These are phyloP conservation scores for Brevimyrus niger DNA, from an alignment of 2,113 vertebrate species.

Conservation along the genomic window DNA sequence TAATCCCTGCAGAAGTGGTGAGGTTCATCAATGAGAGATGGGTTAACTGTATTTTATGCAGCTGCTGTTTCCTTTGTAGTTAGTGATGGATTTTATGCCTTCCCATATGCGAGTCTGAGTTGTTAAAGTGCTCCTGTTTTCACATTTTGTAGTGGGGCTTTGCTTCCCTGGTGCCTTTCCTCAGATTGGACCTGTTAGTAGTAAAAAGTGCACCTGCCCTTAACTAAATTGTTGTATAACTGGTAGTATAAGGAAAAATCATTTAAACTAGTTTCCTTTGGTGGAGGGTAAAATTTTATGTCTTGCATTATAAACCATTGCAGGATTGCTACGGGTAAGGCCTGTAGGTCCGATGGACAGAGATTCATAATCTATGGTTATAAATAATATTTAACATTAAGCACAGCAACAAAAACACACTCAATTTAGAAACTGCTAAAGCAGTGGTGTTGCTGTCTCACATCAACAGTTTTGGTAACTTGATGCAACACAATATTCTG, in stretches of 20 bases:
- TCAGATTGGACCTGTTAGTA: not conserved
- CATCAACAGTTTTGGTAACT: not conserved
- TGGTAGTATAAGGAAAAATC: not conserved
- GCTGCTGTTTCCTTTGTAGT: too few relatives aligned
- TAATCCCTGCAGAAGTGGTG: too few relatives aligned
- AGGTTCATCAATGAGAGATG: too few relatives aligned
- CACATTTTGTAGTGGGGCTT: too few relatives aligned
- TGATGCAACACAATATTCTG: not conserved
- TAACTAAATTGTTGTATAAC: not conserved
- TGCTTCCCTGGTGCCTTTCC: too few relatives aligned
- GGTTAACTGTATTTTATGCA: too few relatives aligned
- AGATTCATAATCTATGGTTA: not conserved
- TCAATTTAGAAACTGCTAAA: not conserved
- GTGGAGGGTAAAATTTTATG: not conserved
- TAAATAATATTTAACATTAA: not conserved
- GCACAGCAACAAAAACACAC: not conserved
- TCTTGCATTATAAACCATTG: not conserved
- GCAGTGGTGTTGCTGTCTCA: not conserved
- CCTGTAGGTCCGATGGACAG: not conserved
- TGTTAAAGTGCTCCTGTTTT: too few relatives aligned
- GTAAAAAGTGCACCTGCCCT: not conserved
- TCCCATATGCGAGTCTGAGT: too few relatives aligned
- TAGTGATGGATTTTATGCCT: too few relatives aligned
- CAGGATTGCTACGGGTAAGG: not conserved
- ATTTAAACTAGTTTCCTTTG: not conserved